Percentiles rank a stretch among this genome's conserved stretches.
Conservation (phyloP, 92 coral and sea anemone genomes). For the Porites evermanni region DNA sequence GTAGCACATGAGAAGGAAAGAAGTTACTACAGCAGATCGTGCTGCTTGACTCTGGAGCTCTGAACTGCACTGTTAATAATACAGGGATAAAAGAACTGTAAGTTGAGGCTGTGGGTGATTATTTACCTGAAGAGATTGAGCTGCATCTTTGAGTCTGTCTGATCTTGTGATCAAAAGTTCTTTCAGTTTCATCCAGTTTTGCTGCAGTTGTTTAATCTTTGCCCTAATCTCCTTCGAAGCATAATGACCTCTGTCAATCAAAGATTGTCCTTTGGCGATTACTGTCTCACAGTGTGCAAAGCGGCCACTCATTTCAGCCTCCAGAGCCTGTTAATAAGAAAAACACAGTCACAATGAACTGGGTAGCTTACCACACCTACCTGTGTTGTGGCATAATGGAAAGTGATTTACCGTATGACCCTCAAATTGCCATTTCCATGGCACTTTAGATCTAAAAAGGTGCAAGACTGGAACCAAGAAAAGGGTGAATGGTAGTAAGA, state of each 20-base stretch:
- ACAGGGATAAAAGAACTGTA: background rate
- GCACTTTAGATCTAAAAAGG: too few species aligned
- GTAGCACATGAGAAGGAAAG: too few species aligned
- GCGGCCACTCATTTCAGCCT: constrained; percentile 88
- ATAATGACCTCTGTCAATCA: constrained; percentile 86
- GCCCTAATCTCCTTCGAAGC: constrained; percentile 92
- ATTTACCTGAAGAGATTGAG: constrained; percentile 90
- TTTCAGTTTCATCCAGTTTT: constrained; percentile 84
- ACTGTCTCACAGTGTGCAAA: constrained; percentile 84
- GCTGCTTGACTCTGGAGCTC: too few species aligned
- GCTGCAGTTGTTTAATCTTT: constrained; percentile 90
- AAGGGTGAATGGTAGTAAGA: background rate
- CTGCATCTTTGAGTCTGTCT: constrained; percentile 95
- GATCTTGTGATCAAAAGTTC: constrained; percentile 84
- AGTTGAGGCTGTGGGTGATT: background rate
- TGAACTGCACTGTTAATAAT: too few species aligned
- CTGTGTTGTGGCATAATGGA: too few species aligned
- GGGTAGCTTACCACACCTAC: too few species aligned
- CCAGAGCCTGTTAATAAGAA: constrained; percentile 69
- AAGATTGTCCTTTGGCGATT: constrained; percentile 84
- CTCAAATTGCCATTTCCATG: too few species aligned
- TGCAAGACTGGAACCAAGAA: background rate
- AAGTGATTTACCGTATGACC: too few species aligned
- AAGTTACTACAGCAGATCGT: too few species aligned
- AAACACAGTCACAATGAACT: too few species aligned